A percentile compares a stretch with the other conserved stretches of the same genome.
Conservation (phyloP, 2,113 vertebrate species). For the Corythaixoides concolor region DNA sequence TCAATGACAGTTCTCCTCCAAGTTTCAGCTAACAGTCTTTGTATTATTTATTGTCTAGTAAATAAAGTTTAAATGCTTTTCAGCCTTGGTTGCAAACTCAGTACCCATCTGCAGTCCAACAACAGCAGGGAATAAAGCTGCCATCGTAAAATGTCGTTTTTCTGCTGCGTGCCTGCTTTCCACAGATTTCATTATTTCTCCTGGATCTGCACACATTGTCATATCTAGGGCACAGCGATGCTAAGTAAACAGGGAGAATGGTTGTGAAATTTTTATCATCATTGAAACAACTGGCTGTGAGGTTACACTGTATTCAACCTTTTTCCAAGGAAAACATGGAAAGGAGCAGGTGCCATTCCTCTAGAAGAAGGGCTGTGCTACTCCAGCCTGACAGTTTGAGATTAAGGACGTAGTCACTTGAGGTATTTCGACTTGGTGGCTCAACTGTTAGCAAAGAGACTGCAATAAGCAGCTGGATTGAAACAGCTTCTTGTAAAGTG, state of each 20-base stretch:
- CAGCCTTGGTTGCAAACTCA: constrained; percentile 51
- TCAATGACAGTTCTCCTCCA: constrained; percentile 4
- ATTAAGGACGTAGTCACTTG: background rate
- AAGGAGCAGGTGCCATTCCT: background rate
- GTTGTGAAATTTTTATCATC: constrained; percentile 43
- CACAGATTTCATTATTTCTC: constrained; percentile 59
- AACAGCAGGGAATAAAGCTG: constrained; percentile 64
- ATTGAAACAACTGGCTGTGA: constrained; percentile 15
- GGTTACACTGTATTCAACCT: background rate
- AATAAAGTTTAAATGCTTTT: constrained; percentile 64
- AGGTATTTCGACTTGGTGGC: background rate
- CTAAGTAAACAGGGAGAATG: constrained; percentile 26
- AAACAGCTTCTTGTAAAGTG: background rate
- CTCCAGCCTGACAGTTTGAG: background rate
- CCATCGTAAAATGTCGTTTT: constrained; percentile 31
- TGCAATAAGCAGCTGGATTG: background rate
- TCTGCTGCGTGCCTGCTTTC: constrained; percentile 34
- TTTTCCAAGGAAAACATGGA: background rate
- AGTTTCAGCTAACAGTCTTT: constrained; percentile 12
- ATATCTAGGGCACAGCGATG: constrained; percentile 50
- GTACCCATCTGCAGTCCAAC: constrained; percentile 24
- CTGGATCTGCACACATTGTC: constrained; percentile 34
- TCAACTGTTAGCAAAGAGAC: background rate
- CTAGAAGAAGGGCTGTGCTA: background rate
- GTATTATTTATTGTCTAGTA: constrained; percentile 63